Evolutionary conservation across 2,888 invertebrate species (phyloP).

Genomic region (Cistogaster globosa): DNA sequence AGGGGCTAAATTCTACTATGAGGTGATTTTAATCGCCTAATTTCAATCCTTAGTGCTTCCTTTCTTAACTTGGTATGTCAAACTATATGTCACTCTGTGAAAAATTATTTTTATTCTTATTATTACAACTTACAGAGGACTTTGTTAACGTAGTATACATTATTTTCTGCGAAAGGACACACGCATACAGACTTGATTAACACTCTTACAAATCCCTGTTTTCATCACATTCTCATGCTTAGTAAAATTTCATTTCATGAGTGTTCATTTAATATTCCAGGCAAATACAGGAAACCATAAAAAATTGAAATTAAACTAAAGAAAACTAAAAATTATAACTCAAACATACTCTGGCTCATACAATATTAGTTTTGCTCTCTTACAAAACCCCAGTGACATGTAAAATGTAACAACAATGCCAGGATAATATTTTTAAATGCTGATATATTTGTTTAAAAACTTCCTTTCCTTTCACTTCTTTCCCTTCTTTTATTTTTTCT

Average conservation of each 20-base stretch:
- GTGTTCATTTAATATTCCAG: conserved; percentile 7
- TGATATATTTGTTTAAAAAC: conserved; percentile 55
- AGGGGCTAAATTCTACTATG: too few species aligned
- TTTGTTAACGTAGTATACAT: conserved; percentile 17
- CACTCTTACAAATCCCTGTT: conserved; percentile 17
- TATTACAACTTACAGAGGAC: conserved; percentile 26
- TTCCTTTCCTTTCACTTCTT: conserved; percentile 32
- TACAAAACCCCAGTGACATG: conserved; percentile 48
- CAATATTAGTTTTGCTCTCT: neutral
- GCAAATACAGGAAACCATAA: conserved; percentile 80
- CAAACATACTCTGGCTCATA: conserved; percentile 9
- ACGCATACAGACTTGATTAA: conserved; percentile 8
- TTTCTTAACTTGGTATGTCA: neutral
- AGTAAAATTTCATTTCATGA: neutral
- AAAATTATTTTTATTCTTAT: conserved; percentile 20
- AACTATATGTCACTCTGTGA: neutral
- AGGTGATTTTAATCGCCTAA: too few species aligned
- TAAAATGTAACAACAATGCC: conserved; percentile 37
- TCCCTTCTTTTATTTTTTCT: neutral
- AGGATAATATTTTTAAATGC: conserved; percentile 65
- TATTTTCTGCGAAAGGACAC: conserved; percentile 34
- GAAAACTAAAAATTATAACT: conserved; percentile 22
- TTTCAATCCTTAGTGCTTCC: too few species aligned
- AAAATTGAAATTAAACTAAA: conserved; percentile 75
- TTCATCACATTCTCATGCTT: conserved; percentile 4